Conservation (phyloP, 1,140 invertebrate genomes). For the Heliothis virescens region DNA sequence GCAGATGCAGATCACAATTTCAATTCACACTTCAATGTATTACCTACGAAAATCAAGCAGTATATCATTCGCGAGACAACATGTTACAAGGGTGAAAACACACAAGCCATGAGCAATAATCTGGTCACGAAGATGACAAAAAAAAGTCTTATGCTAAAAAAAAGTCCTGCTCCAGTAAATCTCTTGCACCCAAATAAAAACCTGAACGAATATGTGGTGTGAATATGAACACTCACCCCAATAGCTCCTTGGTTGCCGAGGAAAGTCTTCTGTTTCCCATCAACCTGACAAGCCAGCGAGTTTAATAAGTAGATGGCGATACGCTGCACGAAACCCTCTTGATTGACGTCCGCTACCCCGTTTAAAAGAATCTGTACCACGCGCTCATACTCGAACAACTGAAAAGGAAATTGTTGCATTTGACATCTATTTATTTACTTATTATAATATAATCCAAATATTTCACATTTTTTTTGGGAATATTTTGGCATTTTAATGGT, state of each 20-base stretch:
- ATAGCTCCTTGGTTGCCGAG: slow-evolving; percentile 96
- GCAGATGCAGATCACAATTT: background rate
- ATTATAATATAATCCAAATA: no score
- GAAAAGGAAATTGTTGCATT: slow-evolving; percentile 50
- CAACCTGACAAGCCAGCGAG: slow-evolving; percentile 98
- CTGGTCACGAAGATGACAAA: no score
- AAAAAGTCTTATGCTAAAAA: no score
- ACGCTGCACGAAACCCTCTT: slow-evolving; percentile 96
- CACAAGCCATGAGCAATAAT: no score
- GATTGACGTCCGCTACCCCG: slow-evolving; percentile 92
- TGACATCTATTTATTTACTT: background rate
- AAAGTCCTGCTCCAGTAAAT: no score
- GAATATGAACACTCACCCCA: slow-evolving; percentile 86
- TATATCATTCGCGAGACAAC: background rate
- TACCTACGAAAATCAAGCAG: background rate
- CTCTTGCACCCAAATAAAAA: no score
- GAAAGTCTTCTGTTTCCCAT: slow-evolving; percentile 95
- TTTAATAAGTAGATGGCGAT: slow-evolving; percentile 98
- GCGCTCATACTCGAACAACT: slow-evolving; percentile 97
- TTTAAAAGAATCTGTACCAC: slow-evolving; percentile 94
- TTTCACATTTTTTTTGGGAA: background rate
- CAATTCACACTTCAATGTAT: slow-evolving; percentile 17
- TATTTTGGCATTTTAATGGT: background rate
- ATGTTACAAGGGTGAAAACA: no score
- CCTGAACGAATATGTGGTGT: background rate